Percentiles rank a stretch among this genome's conserved stretches.
Conservation (phyloP, 2,888 invertebrate species). For the Oxycera nigricornis region DNA sequence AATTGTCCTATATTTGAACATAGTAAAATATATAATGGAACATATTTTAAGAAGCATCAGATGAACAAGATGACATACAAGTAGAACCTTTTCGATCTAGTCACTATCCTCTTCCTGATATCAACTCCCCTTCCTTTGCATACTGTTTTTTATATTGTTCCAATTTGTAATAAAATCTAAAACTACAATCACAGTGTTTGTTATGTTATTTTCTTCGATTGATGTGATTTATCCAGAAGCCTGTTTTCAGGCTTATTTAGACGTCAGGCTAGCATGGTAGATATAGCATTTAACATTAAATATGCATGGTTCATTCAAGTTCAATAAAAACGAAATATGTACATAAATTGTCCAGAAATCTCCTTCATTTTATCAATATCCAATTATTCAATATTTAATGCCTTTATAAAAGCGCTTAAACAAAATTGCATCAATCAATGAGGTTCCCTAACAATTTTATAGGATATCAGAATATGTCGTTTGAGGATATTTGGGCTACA, state of each 20-base stretch:
- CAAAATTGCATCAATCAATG: background rate
- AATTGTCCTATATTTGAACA: background rate
- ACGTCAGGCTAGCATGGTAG: too few species aligned
- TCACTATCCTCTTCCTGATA: slow-evolving; percentile 4
- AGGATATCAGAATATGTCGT: slow-evolving; percentile 48
- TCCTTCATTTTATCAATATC: background rate
- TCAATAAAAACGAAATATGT: too few species aligned
- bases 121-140: background rate
- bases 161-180: slow-evolving; percentile 13
- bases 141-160: slow-evolving; percentile 19
- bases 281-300: too few species aligned
- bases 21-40: background rate
- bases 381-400: background rate
- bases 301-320: too few species aligned
- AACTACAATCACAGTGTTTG: slow-evolving; percentile 16
- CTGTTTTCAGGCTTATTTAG: too few species aligned
- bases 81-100: background rate
- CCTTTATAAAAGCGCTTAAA: background rate
- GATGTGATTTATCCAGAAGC: too few species aligned
- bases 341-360: background rate
- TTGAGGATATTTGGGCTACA: slow-evolving; percentile 61
- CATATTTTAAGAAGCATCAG: background rate
- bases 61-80: background rate
- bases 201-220: slow-evolving; percentile 3
- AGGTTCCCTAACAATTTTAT: slow-evolving; percentile 23